phyloP scores from a whole-genome alignment of 2,113 vertebrate species.

The rat (Rattus norvegicus) region GRCr8 NC_086020.1:24843501-24844000 shows the following conservation, averaged over 20 bases:
- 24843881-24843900: background rate
- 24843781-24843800: background rate
- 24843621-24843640: background rate
- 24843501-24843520: background rate
- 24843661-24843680: constrained; percentile 49
- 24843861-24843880: background rate
- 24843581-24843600: background rate
- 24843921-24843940: background rate
- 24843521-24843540: background rate
- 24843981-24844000: background rate
- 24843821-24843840: background rate
- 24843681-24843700: background rate
- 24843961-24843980: background rate
- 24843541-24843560: constrained; percentile 60
- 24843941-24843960: background rate
- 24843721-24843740: background rate
- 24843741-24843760: background rate
- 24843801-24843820: background rate
- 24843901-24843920: background rate
- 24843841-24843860: background rate
- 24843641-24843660: constrained; percentile 21
- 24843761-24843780: constrained; percentile 10
- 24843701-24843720: background rate
- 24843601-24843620: background rate
- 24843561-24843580: background rate